A percentile compares a stretch with the other conserved stretches of the same genome.
These are phyloP conservation scores for Natator depressus DNA, from an alignment of 2,113 vertebrate species.

Conservation along the genomic window DNA sequence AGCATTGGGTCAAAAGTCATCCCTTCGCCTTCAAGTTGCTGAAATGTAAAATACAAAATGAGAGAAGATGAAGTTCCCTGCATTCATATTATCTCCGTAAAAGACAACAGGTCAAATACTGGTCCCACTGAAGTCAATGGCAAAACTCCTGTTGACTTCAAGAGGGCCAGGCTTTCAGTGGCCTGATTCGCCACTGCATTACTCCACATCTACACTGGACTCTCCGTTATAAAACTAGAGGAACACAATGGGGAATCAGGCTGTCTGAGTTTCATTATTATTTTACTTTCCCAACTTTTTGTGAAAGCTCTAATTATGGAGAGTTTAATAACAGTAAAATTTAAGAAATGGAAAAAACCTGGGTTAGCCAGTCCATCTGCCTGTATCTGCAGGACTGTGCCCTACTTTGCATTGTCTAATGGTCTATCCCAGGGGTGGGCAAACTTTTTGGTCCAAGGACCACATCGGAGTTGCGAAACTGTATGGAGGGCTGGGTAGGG, in stretches of 20 bases:
- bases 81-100: background rate
- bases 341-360: background rate
- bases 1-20: conserved; percentile 94
- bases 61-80: background rate
- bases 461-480: too few relatives aligned
- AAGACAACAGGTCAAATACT: background rate
- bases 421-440: too few relatives aligned
- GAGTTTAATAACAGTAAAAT: background rate
- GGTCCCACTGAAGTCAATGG: background rate
- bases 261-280: background rate
- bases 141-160: background rate
- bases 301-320: background rate
- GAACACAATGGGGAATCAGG: background rate
- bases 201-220: background rate
- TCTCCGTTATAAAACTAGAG: background rate
- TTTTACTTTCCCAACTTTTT: background rate
- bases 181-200: background rate
- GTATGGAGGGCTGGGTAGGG: too few relatives aligned
- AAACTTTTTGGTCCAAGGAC: too few relatives aligned
- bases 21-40: conserved; percentile 85
- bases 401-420: background rate
- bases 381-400: background rate
- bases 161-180: accelerated
- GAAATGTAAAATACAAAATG: conserved; percentile 34
- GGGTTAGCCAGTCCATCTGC: background rate